Evolutionary conservation across 2,888 invertebrate species (phyloP), one percentile per base, ranked within the genome.

Genomic region (Eugnorisma glareosa): DNA sequence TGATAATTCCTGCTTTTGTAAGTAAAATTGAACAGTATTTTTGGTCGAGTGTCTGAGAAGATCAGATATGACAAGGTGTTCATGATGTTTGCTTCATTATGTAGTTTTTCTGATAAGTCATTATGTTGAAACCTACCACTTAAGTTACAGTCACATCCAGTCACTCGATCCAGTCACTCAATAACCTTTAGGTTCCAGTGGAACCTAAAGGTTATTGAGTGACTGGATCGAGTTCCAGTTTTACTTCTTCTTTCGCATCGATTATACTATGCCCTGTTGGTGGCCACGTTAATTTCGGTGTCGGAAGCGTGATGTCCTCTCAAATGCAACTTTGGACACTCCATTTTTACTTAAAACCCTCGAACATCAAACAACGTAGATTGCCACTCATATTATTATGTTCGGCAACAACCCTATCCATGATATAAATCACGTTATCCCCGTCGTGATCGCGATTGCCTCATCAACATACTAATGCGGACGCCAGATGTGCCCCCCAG

Each of bases 391-490:
- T 86, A 73, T 83, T 72, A 64, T 69, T 69, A 73, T 51, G 57
- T 67, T 75, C 45, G 28, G 73, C 24, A 74, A 45, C 92, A 94
- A 75, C 94, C 95, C 94, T 93, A 85, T 81, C 75, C 80, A 79
- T 89, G 88, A 94, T 93, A 95, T 96, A 96, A 96, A 96, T 96
- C 96, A 96, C 94, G 94, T 96, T 96, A 94, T 95, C 92, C 93
- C 91, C 85, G 88, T 83, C 88, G 92, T 91, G 93, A 93, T 94
- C 93, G 92, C 92, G 95, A 96, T 96, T 96, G 95, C 94, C 96
- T 96, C 96, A 97, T 97, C 96, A 96, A 95, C 97, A 97, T 97
- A 96, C 96, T 96, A 96, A 96, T 96, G 96, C 91, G 93, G 77
- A 89, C 75, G 91, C 93, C 96, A 95, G 94, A 92, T 96, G 96